Evolutionary conservation across 1,140 invertebrate genomes (phyloP).

Genomic region (Zophobas morio): DNA sequence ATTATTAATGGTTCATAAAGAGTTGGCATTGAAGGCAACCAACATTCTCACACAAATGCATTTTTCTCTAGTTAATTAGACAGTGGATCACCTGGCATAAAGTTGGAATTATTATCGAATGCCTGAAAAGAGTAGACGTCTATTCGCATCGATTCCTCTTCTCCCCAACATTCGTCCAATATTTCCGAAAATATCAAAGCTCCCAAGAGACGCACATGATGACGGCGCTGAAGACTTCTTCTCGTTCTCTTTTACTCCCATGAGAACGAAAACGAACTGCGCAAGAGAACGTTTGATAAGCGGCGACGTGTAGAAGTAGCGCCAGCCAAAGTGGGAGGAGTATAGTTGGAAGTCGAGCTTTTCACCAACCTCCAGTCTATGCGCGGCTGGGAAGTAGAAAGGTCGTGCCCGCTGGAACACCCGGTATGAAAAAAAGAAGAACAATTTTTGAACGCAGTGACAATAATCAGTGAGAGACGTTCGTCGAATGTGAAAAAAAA

Average conservation of each 20-base stretch:
- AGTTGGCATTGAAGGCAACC: slow-evolving; percentile 1
- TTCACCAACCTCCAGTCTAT: slow-evolving; percentile 59
- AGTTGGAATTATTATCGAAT: neutral
- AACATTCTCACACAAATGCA: slow-evolving; percentile 11
- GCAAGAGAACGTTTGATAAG: slow-evolving; percentile 60
- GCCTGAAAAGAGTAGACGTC: no score
- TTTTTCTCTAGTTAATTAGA: slow-evolving; percentile 35
- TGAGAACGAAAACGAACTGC: slow-evolving; percentile 48
- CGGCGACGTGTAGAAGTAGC: slow-evolving; percentile 57
- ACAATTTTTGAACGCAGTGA: neutral
- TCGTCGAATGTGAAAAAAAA: neutral
- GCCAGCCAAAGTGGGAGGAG: slow-evolving; percentile 62
- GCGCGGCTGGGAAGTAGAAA: slow-evolving; percentile 44
- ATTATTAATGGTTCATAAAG: slow-evolving; percentile 25
- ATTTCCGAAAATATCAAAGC: slow-evolving; percentile 29
- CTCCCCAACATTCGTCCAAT: neutral
- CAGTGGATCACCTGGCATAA: slow-evolving; percentile 8
- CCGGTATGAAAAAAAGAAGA: neutral
- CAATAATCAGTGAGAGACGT: neutral
- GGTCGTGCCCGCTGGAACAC: neutral
- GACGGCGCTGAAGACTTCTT: slow-evolving; percentile 57
- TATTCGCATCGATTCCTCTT: no score
- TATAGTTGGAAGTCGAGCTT: slow-evolving; percentile 58
- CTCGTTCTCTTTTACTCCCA: slow-evolving; percentile 58
- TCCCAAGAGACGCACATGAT: slow-evolving; percentile 57